These are phyloP conservation scores for Synergus itoensis DNA, from an alignment of 2,888 invertebrate species.

Conservation along the genomic window DNA sequence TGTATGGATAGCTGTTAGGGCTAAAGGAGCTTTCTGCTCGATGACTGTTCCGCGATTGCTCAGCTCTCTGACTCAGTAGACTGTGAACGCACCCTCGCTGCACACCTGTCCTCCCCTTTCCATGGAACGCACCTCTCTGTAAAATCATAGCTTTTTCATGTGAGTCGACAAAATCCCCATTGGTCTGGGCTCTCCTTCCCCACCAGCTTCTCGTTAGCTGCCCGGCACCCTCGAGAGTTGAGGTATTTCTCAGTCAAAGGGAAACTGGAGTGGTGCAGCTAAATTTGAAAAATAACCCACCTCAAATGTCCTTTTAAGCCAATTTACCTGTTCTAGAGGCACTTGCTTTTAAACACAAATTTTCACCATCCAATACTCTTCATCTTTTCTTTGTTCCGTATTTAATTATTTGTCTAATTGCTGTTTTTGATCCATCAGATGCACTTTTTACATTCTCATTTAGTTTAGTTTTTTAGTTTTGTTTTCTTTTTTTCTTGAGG, in stretches of 20 bases:
- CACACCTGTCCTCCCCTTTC: slow-evolving; percentile 66
- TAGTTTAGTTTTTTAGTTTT: no score
- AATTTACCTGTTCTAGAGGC: not conserved
- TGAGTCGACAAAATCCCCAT: slow-evolving; percentile 47
- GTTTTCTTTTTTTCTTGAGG: no score
- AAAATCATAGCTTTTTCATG: slow-evolving; percentile 54
- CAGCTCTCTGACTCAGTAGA: slow-evolving; percentile 55
- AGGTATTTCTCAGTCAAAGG: slow-evolving; percentile 29
- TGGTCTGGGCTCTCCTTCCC: not conserved
- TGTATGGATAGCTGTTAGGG: not conserved
- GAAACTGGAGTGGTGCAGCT: slow-evolving; percentile 11
- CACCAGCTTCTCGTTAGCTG: not conserved
- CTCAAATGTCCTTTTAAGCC: not conserved
- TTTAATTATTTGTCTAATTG: not conserved
- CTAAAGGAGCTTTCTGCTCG: not conserved
- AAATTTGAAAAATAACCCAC: not conserved
- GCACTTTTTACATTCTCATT: no score
- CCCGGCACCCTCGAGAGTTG: slow-evolving; percentile 12
- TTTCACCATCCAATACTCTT: not conserved
- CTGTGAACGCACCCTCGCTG: slow-evolving; percentile 64
- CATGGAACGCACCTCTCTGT: slow-evolving; percentile 56
- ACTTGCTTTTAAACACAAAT: not conserved
- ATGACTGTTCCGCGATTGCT: slow-evolving; percentile 31
- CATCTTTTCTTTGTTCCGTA: not conserved
- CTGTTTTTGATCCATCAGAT: no score